A percentile compares a stretch with the other conserved stretches of the same genome.
Conservation (phyloP, 2,888 invertebrate species). For the Pammene fasciana region DNA sequence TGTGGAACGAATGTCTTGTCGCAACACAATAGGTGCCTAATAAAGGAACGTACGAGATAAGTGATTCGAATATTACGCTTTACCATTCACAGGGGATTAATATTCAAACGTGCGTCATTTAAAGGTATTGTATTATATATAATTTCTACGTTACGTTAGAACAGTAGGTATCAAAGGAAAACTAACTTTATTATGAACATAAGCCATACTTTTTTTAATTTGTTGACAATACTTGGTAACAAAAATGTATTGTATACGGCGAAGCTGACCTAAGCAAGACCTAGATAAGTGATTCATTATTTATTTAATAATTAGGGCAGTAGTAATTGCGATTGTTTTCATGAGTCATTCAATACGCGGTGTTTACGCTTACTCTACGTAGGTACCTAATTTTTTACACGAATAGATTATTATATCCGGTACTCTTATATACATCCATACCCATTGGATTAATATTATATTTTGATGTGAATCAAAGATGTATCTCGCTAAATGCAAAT, state of each 20-base stretch:
- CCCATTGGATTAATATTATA: no score
- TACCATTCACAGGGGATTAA: neutral
- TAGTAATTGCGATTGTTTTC: neutral
- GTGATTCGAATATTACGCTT: neutral
- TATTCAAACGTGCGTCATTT: no score
- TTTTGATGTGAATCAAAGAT: no score
- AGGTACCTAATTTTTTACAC: neutral
- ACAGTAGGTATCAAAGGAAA: no score
- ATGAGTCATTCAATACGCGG: slow-evolving; percentile 6
- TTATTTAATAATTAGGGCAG: neutral
- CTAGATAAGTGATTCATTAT: slow-evolving; percentile 14
- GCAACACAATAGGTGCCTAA: neutral
- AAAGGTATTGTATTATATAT: no score
- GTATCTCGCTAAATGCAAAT: no score
- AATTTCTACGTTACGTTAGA: no score
- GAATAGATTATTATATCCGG: neutral
- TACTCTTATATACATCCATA: neutral
- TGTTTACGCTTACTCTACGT: neutral
- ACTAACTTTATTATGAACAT: no score
- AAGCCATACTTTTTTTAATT: no score
- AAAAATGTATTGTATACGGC: no score
- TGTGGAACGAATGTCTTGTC: slow-evolving; percentile 7
- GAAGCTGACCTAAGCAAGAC: neutral
- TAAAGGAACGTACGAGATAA: neutral
- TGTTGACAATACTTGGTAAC: no score